Evolutionary conservation across 2,888 invertebrate species (phyloP), one percentile per base, ranked within the genome.

Genomic region (Oithona nana): DNA sequence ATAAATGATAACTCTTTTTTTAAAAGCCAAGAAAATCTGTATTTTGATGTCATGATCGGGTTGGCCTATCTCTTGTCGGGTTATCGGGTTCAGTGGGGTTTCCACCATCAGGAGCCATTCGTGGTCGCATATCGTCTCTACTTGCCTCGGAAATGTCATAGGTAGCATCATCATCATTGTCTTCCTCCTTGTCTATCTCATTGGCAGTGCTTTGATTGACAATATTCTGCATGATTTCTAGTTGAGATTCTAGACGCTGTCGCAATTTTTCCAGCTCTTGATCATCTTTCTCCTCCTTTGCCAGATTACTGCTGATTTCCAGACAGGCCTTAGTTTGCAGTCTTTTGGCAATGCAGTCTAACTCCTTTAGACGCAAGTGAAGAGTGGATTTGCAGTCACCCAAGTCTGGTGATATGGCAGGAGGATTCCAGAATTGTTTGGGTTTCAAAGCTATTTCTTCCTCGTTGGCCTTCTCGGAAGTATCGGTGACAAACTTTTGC

Each of bases 1-100:
- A 70, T 84, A 75, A 76, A 26, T 28, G 16, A 3, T 22, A 20
- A 54, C 3, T 16, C 26, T 11, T 16, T 39, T 16, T 39, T 39
- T 39, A 11, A 39, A 39, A 39, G n/a, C n/a, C n/a, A n/a, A n/a
- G n/a, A n/a, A n/a, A n/a, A n/a, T n/a, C n/a, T n/a, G n/a, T n/a
- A n/a, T n/a, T n/a, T n/a, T n/a, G n/a, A n/a, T n/a, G n/a, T n/a
- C n/a, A n/a, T n/a, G n/a, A n/a, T n/a, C n/a, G n/a, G n/a, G n/a
- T n/a, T n/a, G n/a, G n/a, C n/a, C n/a, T n/a, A n/a, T n/a, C n/a
- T n/a, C n/a, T n/a, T n/a, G n/a, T n/a, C n/a, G n/a, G n/a, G n/a
- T n/a, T n/a, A n/a, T 39, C 39, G 16, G 39, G 39, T 39, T 39
- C 39, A 39, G 39, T 39, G 8, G 39, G 39, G 16, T 39, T 39